These are phyloP conservation scores for Pteria penguin DNA, from an alignment of 2,888 invertebrate species.

Conservation along the genomic window DNA sequence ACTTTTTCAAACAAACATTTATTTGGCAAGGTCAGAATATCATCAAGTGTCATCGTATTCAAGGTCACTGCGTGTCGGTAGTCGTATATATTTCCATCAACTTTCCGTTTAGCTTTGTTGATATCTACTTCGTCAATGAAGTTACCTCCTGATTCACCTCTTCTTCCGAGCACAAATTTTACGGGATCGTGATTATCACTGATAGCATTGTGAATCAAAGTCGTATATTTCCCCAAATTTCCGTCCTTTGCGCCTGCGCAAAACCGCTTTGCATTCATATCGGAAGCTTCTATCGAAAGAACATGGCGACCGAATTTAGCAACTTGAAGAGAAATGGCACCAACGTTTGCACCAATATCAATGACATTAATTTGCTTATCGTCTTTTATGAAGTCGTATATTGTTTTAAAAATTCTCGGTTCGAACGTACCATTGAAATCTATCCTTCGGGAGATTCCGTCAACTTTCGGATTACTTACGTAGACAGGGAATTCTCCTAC, in stretches of 20 bases:
- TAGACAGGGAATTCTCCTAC: slow-evolving; percentile 3
- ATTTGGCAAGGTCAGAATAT: background rate
- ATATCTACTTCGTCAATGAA: background rate
- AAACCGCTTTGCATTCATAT: background rate
- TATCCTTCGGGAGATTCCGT: slow-evolving; percentile 14
- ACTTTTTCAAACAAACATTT: background rate
- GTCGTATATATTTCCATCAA: background rate
- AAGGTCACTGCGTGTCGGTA: background rate
- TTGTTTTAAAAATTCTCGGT: background rate
- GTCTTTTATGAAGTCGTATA: background rate
- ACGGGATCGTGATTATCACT: background rate
- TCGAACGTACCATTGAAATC: slow-evolving; percentile 1
- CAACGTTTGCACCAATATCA: slow-evolving; percentile 1
- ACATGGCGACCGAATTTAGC: background rate
- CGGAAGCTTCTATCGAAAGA: background rate
- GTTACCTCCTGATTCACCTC: background rate
- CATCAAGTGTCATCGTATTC: background rate
- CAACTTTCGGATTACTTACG: slow-evolving; percentile 3
- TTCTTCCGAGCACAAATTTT: background rate
- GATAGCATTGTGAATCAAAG: background rate
- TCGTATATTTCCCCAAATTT: background rate
- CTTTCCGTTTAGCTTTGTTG: background rate
- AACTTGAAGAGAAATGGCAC: background rate
- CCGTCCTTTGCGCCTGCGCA: background rate
- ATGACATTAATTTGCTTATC: background rate